Base-by-base conservation (phyloP, 1,140 invertebrate species). In the Trachymyrmex septentrionalis region DNA sequence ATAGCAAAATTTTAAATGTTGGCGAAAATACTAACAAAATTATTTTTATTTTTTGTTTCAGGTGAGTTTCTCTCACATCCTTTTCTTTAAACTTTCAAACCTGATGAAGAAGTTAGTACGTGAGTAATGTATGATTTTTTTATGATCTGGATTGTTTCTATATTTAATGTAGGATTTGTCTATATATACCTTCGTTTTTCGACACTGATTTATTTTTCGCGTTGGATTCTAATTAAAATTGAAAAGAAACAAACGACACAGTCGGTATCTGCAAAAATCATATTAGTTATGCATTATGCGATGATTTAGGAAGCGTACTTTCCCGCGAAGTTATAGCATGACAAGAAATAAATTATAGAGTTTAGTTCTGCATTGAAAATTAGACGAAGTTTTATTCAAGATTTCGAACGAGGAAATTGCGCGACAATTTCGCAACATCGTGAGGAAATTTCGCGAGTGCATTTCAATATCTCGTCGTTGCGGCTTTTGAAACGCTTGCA, bases 381-480 rank as follows among this genome's bases (percentile, higher is more conserved):
- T 14, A 21, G 27, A 34, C 55, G 4, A 71, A 71, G 55, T 64
- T 53, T 14, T 34, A 61, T 30, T 88, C 67, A 55, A 19, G 69
- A 50, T 63, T 61, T 27, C 14, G 55, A n/a, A 38, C 12, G 48
- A 30, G 69, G n/a, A 50, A 78, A 50, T 82, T 77, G 53, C 30
- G 30, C 50, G 24, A 55, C 50, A 21, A 86, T 81, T 86, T 76
- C 76, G 27, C 76, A 44, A 81, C 63, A 61, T 34, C 69, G 63
- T 71, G 61, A 87, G 14, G 59, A 78, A 90, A 90, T 86, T 71
- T 90, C 81, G 34, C 27, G 81, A 73, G 66, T 86, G 64, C 72
- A 34, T 64, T 73, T 50, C 66, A 76, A 89, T 90, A 85, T 72
- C 53, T 61, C 44, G 34, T 5, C 66, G 61, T 50, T 53, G 75